Conservation (phyloP, 2,888 invertebrate genomes). For the Cosmopolites sordidus region DNA sequence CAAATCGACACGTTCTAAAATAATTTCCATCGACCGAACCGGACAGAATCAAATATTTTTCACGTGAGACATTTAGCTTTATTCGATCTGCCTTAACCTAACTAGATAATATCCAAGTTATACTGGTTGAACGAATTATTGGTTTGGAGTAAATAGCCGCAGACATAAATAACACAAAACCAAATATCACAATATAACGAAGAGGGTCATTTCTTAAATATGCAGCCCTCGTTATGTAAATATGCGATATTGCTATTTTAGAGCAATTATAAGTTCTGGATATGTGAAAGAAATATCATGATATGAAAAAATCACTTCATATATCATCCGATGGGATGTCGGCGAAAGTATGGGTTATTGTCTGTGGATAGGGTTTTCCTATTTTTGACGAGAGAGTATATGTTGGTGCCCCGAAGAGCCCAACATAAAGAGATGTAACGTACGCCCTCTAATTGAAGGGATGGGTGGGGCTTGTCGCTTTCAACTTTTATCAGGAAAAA, state of each 20-base stretch:
- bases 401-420: too few species aligned
- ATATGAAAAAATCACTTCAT: slow-evolving; percentile 37
- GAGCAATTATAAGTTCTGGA: slow-evolving; percentile 42
- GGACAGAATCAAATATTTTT: not conserved
- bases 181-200: slow-evolving; percentile 30
- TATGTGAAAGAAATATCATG: slow-evolving; percentile 42
- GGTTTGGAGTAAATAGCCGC: slow-evolving; percentile 17
- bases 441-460: too few species aligned
- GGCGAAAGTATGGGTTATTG: too few species aligned
- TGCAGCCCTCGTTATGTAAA: slow-evolving; percentile 37
- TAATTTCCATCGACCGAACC: not conserved
- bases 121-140: not conserved
- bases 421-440: too few species aligned
- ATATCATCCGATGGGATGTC: too few species aligned
- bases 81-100: slow-evolving; percentile 3
- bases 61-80: not conserved
- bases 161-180: slow-evolving; percentile 14
- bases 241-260: slow-evolving; percentile 38
- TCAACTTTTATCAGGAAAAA: too few species aligned
- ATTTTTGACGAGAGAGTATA: too few species aligned
- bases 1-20: not conserved
- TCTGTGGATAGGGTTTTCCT: too few species aligned
- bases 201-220: slow-evolving; percentile 37
- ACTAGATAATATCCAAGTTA: slow-evolving; percentile 14
- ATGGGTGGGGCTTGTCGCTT: too few species aligned